Evolutionary conservation across 2,113 vertebrate genomes (phyloP).

Genomic region (Acinonyx jubatus): DNA sequence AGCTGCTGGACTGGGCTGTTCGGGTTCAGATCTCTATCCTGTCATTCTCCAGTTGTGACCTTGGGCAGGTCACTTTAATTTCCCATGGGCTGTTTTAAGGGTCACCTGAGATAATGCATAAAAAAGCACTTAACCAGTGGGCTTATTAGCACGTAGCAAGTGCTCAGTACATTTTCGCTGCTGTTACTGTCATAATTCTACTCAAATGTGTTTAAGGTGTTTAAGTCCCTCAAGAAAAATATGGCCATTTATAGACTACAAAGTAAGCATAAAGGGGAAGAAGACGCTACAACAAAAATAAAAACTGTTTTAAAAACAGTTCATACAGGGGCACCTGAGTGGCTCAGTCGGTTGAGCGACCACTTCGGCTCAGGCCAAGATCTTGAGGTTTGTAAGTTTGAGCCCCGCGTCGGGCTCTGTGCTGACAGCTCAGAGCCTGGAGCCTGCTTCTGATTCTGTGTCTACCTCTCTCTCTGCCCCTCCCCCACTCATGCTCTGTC

Average conservation of each 20-base stretch:
- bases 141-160: neutral
- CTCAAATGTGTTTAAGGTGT: neutral
- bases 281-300: neutral
- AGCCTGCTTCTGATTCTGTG: neutral
- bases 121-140: neutral
- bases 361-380: too few species aligned
- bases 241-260: neutral
- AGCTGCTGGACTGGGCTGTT: neutral
- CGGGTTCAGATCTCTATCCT: neutral
- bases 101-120: neutral
- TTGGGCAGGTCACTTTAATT: neutral
- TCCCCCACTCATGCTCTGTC: neutral
- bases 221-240: neutral
- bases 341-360: neutral
- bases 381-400: neutral
- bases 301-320: neutral
- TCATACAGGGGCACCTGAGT: neutral
- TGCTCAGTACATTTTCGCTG: neutral
- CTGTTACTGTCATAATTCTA: neutral
- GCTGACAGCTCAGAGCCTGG: neutral
- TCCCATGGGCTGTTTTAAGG: neutral
- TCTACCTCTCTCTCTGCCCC: neutral
- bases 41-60: neutral
- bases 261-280: neutral
- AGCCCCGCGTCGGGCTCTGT: neutral